These are phyloP conservation scores for Bombycilla garrulus DNA, from an alignment of 2,113 vertebrate genomes.

Conservation along the genomic window DNA sequence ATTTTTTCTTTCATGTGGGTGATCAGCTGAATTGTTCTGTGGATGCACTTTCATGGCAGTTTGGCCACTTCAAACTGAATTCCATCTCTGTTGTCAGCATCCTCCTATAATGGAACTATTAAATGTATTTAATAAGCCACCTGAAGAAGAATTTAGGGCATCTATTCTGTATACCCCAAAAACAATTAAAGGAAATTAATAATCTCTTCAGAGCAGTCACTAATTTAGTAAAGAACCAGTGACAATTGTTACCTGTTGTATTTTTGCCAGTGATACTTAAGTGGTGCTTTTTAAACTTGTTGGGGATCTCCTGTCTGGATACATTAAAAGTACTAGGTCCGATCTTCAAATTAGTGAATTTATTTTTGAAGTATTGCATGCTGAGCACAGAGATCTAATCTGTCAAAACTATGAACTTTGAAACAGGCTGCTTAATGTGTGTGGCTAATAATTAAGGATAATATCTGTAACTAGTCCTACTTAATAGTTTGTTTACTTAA, in stretches of 20 bases:
- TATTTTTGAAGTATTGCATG: background rate
- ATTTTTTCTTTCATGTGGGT: background rate
- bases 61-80: background rate
- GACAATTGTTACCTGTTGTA: accelerated
- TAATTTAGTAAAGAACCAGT: background rate
- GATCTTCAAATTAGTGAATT: background rate
- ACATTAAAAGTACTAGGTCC: background rate
- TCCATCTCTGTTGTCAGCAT: background rate
- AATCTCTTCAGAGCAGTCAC: background rate
- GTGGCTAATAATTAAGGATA: background rate
- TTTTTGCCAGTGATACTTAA: background rate
- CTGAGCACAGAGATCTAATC: background rate
- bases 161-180: background rate
- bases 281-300: background rate
- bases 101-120: background rate
- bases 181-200: background rate
- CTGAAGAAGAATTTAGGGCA: background rate
- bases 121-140: background rate
- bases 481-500: background rate
- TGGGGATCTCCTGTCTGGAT: background rate
- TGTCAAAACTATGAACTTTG: background rate
- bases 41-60: background rate
- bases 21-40: background rate
- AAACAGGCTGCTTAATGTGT: background rate
- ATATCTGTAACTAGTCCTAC: background rate